Evolutionary conservation across 2,888 invertebrate species (phyloP), one percentile per base, ranked within the genome.

Genomic region (Drosophila kuntzei): DNA sequence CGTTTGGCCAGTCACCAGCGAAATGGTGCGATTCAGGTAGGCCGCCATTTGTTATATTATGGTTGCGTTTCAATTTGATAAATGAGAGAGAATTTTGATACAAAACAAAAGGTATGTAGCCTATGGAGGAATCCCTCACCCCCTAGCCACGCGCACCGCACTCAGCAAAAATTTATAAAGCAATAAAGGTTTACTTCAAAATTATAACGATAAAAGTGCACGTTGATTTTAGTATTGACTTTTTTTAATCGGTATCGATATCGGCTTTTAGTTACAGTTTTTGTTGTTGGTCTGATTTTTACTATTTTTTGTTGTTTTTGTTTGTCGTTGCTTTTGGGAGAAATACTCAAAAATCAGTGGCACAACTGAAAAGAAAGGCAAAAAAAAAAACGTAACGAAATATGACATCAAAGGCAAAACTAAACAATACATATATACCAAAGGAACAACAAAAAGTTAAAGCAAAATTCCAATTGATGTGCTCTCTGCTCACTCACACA

Each of bases 1-100:
- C 94, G 89, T 90, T 92, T 97, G 96, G 90, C 96, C 96, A 93
- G 96, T 95, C 94, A 97, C 96, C 95, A 96, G 94, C 81, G 97
- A 97, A 91, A 97, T 94, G 83, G 97, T 95, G 93, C 97, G 97
- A 94, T 97, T 97, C 94, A 97, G 94, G 94, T 96, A 97, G 91
- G 97, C 97, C 94, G 97, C 97, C 97, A 97, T 97, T 43, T 53
- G 16, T 46, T 27, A 27, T 53, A n/a, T 46, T 27, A 27, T 58
- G 55, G 20, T 67, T 60, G 55, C 51, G 54, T 60, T 54, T 11
- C 32, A 36, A 20, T 54, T 59, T 46, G 44, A 49, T 50, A 43
- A 69, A 63, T 66, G 62, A 87, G 68, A 83, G 71, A 87, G 77
- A 80, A 83, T 87, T 89, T 87, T 80, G 79, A 83, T 83, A 83